A percentile compares a stretch with the other conserved stretches of the same genome.
phyloP scores from a whole-genome alignment of 2,797 vertebrate species.

The Aldrovandia affinis region DNA sequence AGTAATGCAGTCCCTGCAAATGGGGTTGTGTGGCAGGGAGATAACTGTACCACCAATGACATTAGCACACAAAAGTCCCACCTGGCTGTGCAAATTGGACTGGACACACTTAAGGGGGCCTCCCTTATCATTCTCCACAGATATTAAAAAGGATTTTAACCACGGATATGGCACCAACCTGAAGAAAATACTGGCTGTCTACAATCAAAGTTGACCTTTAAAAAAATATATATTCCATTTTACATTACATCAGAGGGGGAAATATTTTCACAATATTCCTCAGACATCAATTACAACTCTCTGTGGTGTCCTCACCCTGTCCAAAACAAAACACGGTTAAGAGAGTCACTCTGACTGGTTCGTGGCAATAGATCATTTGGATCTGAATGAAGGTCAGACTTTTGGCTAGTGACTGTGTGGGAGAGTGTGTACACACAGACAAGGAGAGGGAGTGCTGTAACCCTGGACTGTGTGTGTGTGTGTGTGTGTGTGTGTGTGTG shows the following conservation, averaged over 20 bases:
- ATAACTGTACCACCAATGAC: conserved; percentile 22
- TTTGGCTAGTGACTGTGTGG: conserved; percentile 31
- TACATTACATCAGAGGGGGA: background rate
- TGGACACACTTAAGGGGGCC: conserved; percentile 67
- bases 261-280: conserved; percentile 21
- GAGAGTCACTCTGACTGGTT: conserved; percentile 32
- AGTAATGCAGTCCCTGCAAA: conserved; percentile 8
- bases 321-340: conserved; percentile 40
- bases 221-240: conserved; percentile 20
- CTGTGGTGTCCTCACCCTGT: conserved; percentile 18
- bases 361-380: conserved; percentile 40
- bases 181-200: conserved; percentile 68
- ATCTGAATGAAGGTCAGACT: conserved; percentile 40
- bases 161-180: conserved; percentile 71
- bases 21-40: conserved; percentile 10
- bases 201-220: conserved; percentile 57
- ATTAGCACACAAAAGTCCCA: conserved; percentile 15
- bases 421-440: conserved; percentile 28
- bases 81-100: conserved; percentile 37
- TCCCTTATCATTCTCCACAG: conserved; percentile 77
- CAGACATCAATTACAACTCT: conserved; percentile 37
- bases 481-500: conserved; percentile 23
- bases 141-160: conserved; percentile 79
- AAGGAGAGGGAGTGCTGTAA: conserved; percentile 50
- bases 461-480: conserved; percentile 38